phyloP scores from a whole-genome alignment of 2,113 vertebrate genomes.

The Varanus salvator region DNA sequence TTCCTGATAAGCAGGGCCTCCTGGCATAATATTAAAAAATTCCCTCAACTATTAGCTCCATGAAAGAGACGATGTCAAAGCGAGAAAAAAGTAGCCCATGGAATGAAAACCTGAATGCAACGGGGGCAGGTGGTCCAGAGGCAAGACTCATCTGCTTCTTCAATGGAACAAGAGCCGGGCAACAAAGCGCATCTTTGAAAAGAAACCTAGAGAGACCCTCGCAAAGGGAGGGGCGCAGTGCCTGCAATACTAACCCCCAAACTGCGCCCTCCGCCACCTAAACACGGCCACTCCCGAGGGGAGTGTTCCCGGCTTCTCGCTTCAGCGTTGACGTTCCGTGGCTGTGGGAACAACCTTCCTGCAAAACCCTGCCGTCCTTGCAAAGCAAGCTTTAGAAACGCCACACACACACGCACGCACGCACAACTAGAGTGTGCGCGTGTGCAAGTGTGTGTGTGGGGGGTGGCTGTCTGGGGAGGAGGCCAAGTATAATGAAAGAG shows the following conservation, averaged over 20 bases:
- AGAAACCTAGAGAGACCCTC: slow-evolving; percentile 5
- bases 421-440: no score
- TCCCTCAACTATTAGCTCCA: neutral
- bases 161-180: slow-evolving; percentile 26
- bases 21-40: slow-evolving; percentile 17
- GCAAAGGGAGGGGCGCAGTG: neutral
- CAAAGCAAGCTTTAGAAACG: slow-evolving; percentile 38
- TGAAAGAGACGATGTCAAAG: slow-evolving; percentile 18
- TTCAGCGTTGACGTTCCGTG: slow-evolving; percentile 32
- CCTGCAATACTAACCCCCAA: neutral
- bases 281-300: neutral
- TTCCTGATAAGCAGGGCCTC: neutral
- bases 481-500: slow-evolving; percentile 79
- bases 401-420: no score
- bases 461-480: slow-evolving; percentile 51
- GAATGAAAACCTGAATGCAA: neutral
- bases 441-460: neutral
- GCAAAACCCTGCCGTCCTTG: slow-evolving; percentile 25
- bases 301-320: neutral
- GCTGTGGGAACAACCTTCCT: slow-evolving; percentile 7
- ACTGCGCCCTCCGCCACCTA: neutral
- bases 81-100: slow-evolving; percentile 33
- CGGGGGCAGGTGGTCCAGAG: slow-evolving; percentile 41
- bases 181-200: slow-evolving; percentile 23
- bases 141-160: slow-evolving; percentile 43